Percentiles rank a stretch among this genome's conserved stretches.
Conservation (phyloP, 2,113 vertebrate genomes). For the Stegastes partitus region DNA sequence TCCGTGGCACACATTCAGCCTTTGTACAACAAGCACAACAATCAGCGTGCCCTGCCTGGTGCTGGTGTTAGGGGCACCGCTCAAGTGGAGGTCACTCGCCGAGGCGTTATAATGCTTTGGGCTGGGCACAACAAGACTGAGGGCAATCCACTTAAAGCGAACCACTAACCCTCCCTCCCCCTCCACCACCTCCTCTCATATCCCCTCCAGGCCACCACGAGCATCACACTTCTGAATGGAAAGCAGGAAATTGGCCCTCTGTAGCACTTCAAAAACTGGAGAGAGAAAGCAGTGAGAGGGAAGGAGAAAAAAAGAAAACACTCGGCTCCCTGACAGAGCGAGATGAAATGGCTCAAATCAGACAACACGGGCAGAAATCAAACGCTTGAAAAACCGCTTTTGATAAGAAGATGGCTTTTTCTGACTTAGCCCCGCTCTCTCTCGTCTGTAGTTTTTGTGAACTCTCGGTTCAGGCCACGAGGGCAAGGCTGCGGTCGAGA, state of each 20-base stretch:
- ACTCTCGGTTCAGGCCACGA: conserved; percentile 11
- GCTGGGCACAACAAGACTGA: conserved; percentile 73
- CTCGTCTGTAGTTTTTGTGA: conserved; percentile 3
- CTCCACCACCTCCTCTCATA: conserved; percentile 34
- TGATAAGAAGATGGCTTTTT: conserved; percentile 6
- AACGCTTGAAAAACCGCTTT: conserved; percentile 33
- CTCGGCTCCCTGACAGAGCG: conserved; percentile 15
- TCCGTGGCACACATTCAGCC: conserved; percentile 55
- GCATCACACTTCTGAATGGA: conserved; percentile 77
- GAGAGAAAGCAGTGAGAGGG: conserved; percentile 25
- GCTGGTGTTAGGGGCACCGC: conserved; percentile 64
- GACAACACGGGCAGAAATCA: conserved; percentile 33
- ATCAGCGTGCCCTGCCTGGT: conserved; percentile 49
- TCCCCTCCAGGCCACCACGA: conserved; percentile 51
- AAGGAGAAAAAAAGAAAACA: conserved; percentile 13
- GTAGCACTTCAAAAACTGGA: conserved; percentile 60
- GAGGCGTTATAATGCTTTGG: conserved; percentile 79
- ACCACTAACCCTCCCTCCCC: conserved; percentile 39
- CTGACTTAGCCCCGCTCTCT: background rate
- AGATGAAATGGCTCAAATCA: conserved; percentile 28
- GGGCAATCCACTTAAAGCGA: conserved; percentile 83
- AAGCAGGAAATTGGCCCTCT: conserved; percentile 63
- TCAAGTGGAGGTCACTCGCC: conserved; percentile 74
- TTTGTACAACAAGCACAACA: conserved; percentile 61
- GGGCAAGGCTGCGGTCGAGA: conserved; percentile 19